Base-by-base conservation (phyloP, 2,888 invertebrate genomes). In the Ectemnius cavifrons region DNA sequence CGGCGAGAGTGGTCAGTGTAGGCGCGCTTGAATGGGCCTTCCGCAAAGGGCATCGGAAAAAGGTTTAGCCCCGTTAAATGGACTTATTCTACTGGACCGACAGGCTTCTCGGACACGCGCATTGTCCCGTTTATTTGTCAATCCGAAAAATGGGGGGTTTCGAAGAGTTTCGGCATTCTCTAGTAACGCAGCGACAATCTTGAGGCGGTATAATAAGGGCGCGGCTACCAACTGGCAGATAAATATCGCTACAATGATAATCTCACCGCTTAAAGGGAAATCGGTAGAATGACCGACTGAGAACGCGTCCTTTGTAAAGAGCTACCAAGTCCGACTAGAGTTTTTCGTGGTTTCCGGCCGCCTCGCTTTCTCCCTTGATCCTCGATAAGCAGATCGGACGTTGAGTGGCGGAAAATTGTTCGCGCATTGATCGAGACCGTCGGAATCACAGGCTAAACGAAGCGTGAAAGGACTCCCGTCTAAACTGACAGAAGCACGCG, bases 211-310 rank as follows among this genome's bases (percentile, higher is more conserved):
- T 1, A 27, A n/a, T 27, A 45, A 18, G 49, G 46, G 68, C 49
- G 58, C 73, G 73, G 73, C 63, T 67, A 75, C 66, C 84, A 82
- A 84, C 83, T 84, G 72, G 61, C 75, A 87, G 89, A 88, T 89
- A 87, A 89, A 88, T 84, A 88, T 87, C 87, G 81, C 78, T 75
- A 85, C 84, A 83, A 88, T 85, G 85, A 86, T 88, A 87, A 89
- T 88, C 88, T 84, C 71, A 65, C 63, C 72, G 80, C 84, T 82
- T 81, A 80, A 77, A 78, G 68, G 70, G 37, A 70, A 37, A 37
- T 37, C 56, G 49, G 61, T 65, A 37, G 37, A 6, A 11, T 8
- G 37, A 11, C 37, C 37, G 37, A 37, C 0, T 8, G 8, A 37
- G 37, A 37, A 37, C 37, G 37, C 37, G 37, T 37, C 37, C 37